Evolutionary conservation across 2,888 invertebrate genomes (phyloP).

Genomic region (Brachyopa scutellaris): DNA sequence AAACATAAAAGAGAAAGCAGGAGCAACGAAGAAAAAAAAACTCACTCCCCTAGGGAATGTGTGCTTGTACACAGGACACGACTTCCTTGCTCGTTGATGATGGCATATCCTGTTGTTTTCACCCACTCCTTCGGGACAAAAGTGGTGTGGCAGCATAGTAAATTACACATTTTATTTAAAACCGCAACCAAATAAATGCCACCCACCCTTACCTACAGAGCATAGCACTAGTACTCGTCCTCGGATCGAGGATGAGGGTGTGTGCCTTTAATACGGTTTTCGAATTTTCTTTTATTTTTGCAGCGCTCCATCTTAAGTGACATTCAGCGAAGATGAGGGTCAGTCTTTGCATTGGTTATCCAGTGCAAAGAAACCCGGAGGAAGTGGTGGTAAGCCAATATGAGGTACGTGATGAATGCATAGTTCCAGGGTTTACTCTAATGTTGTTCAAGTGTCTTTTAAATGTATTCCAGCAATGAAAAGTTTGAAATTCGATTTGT

Average conservation of each 20-base stretch:
- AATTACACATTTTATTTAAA: conserved; percentile 61
- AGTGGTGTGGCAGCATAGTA: conserved; percentile 41
- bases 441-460: conserved; percentile 21
- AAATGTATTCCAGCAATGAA: conserved; percentile 8
- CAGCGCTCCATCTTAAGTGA: conserved; percentile 24
- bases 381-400: conserved; percentile 19
- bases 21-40: neutral
- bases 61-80: conserved; percentile 22
- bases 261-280: conserved; percentile 24
- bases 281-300: neutral
- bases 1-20: conserved; percentile 54
- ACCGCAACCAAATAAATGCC: conserved; percentile 54
- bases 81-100: conserved; percentile 51
- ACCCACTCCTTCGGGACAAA: neutral
- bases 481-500: conserved; percentile 27
- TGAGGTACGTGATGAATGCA: conserved; percentile 43
- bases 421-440: conserved; percentile 36
- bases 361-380: too few species aligned
- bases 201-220: conserved; percentile 27
- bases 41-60: neutral
- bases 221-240: conserved; percentile 4
- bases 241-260: conserved; percentile 12
- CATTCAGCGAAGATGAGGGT: conserved; percentile 25
- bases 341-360: conserved; percentile 6
- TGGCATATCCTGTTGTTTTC: conserved; percentile 32